Conservation (phyloP, 37 sponge, comb jelly and placozoan species). For the Cladorhizidae sp. region DNA sequence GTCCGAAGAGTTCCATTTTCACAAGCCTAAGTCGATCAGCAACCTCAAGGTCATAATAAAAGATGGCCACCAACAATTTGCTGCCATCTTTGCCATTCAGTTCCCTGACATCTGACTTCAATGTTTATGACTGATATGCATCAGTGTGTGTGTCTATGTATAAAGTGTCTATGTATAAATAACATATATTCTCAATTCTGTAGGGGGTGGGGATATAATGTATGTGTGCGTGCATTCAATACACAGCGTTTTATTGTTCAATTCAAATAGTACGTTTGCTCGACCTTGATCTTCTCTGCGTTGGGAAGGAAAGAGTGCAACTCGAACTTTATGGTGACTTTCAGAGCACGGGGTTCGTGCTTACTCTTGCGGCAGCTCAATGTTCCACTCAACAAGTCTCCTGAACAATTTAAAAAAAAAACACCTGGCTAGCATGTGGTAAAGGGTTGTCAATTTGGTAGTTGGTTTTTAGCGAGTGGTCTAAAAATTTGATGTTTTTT, state of each 20-base stretch:
- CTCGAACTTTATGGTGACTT: constrained; percentile 8
- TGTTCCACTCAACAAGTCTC: constrained; percentile 11
- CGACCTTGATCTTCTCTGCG: neutral
- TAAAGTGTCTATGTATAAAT: no score
- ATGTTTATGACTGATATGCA: no score
- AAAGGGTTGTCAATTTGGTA: no score
- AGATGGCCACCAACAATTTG: constrained; percentile 68
- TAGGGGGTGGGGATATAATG: no score
- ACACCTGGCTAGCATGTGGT: no score
- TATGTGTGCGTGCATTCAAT: neutral
- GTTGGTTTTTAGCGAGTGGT: no score
- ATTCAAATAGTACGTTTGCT: constrained; percentile 14
- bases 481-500: no score
- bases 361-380: constrained; percentile 25
- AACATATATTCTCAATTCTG: no score
- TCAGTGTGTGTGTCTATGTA: no score
- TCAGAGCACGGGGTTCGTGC: constrained; percentile 33
- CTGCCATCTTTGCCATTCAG: constrained; percentile 39
- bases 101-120: neutral
- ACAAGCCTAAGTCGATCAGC: constrained; percentile 1
- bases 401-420: neutral
- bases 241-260: neutral
- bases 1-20: constrained; percentile 2
- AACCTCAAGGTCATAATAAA: constrained; percentile 52
- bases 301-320: constrained; percentile 29